These are phyloP conservation scores for Arizona elegans DNA, from an alignment of 2,113 vertebrate genomes.

Conservation along the genomic window DNA sequence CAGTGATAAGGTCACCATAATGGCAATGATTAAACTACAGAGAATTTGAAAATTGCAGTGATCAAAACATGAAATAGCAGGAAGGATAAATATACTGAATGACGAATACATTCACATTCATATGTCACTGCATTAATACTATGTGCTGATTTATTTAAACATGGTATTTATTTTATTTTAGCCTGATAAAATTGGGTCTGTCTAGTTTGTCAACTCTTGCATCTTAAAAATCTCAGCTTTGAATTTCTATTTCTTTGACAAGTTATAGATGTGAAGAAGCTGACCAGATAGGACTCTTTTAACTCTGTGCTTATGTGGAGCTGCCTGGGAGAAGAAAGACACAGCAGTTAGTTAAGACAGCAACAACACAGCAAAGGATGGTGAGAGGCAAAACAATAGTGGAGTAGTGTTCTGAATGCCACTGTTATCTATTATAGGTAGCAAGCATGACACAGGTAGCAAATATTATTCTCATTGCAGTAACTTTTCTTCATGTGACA, in stretches of 20 bases:
- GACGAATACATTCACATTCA: neutral
- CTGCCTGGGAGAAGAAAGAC: neutral
- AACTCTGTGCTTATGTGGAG: neutral
- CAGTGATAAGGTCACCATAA: neutral
- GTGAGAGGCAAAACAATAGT: neutral
- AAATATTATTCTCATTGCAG: neutral
- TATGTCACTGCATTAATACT: neutral
- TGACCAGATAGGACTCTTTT: neutral
- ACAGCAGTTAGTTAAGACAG: neutral
- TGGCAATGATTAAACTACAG: neutral
- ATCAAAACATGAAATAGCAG: neutral
- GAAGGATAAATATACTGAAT: neutral
- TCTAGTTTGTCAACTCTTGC: neutral
- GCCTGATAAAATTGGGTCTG: neutral
- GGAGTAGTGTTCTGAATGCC: neutral
- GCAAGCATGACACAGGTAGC: neutral
- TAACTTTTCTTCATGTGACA: neutral
- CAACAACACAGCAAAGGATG: neutral
- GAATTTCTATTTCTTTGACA: neutral
- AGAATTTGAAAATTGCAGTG: neutral
- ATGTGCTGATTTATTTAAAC: neutral
- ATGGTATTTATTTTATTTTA: neutral
- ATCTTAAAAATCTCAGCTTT: neutral
- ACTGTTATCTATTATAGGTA: neutral
- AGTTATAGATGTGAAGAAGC: neutral